Percentiles rank a stretch among this genome's conserved stretches.
phyloP scores from a whole-genome alignment of 2,113 vertebrate genomes.

The Myocastor coypus region DNA sequence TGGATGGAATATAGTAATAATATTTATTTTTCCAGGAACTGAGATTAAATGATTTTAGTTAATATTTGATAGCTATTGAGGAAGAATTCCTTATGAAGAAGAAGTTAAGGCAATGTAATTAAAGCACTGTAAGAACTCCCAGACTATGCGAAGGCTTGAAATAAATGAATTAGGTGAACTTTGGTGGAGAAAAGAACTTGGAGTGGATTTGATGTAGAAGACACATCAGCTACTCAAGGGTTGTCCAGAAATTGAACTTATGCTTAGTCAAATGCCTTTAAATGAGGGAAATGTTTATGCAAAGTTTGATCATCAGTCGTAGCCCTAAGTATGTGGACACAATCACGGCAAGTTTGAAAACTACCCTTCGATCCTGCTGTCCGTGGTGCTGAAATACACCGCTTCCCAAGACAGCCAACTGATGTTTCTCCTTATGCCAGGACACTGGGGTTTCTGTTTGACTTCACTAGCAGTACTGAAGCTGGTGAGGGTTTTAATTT shows the following conservation, averaged over 20 bases:
- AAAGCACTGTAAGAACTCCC: not conserved
- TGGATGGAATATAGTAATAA: conserved; percentile 4
- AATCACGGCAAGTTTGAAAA: not conserved
- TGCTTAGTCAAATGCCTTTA: not conserved
- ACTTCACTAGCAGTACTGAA: conserved; percentile 56
- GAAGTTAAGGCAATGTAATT: not conserved
- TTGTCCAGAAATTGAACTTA: not conserved
- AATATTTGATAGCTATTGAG: conserved; percentile 5
- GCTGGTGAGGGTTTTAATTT: conserved; percentile 74
- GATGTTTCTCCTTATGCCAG: conserved; percentile 8
- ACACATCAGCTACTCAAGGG: fast-evolving
- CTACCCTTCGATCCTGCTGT: fast-evolving
- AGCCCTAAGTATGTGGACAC: not conserved
- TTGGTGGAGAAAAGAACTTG: not conserved
- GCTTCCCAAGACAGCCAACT: not conserved
- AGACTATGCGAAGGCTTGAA: not conserved
- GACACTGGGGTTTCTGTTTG: conserved; percentile 43
- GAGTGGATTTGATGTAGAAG: not conserved
- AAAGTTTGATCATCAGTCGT: not conserved
- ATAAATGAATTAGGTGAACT: not conserved
- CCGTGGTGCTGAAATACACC: not conserved
- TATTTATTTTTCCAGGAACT: not conserved
- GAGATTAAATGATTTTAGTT: conserved; percentile 15
- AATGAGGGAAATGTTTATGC: not conserved
- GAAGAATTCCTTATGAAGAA: not conserved